Evolutionary conservation across 2,888 invertebrate species (phyloP).

Genomic region (Coelogynopora nodosa): DNA sequence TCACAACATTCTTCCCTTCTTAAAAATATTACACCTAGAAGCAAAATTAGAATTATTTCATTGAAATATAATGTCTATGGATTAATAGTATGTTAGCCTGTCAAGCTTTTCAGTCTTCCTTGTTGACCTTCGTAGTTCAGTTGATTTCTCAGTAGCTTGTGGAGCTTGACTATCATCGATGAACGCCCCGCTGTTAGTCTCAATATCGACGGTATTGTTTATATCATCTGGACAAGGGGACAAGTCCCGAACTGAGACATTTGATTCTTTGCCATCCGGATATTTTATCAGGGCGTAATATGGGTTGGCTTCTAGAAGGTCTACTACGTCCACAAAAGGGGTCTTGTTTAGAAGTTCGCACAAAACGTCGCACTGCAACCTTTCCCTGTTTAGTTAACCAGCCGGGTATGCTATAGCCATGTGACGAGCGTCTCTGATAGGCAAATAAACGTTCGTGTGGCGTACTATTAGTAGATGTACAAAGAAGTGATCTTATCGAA

Average conservation of each 20-base stretch:
- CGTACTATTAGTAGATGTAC: conserved; percentile 34
- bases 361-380: conserved; percentile 10
- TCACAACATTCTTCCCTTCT: conserved; percentile 13
- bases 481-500: conserved; percentile 33
- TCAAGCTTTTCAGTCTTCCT: conserved; percentile 24
- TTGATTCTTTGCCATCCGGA: conserved; percentile 45
- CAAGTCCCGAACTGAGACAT: conserved; percentile 42
- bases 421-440: conserved; percentile 27
- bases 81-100: conserved; percentile 18
- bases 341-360: conserved; percentile 26
- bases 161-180: conserved; percentile 20
- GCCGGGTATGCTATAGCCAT: not conserved
- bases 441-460: conserved; percentile 34
- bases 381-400: conserved; percentile 33
- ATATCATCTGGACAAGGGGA: conserved; percentile 35
- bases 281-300: conserved; percentile 42
- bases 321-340: conserved; percentile 16
- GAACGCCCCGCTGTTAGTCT: not conserved
- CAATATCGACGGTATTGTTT: conserved; percentile 17
- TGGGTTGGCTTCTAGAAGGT: conserved; percentile 40
- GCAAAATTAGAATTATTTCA: not conserved
- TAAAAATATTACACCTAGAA: not conserved
- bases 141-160: conserved; percentile 24
- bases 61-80: not conserved
- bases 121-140: conserved; percentile 8